phyloP scores from a whole-genome alignment of 2,797 vertebrate genomes.

The Lepilemur ruficaudatus region DNA sequence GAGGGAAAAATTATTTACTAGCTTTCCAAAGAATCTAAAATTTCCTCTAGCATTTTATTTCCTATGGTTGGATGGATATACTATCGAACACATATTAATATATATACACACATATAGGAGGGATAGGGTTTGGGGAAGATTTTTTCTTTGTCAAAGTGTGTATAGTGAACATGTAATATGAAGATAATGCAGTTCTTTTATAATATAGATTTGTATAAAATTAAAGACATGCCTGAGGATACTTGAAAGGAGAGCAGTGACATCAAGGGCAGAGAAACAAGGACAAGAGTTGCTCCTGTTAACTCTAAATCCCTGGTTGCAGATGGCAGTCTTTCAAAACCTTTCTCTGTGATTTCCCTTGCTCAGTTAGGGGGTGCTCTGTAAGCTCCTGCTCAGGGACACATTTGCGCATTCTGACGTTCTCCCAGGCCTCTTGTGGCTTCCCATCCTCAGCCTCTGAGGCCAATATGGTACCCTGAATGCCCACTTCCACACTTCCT shows the following conservation, averaged over 20 bases:
- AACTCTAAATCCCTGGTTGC: not conserved
- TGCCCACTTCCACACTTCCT: not conserved
- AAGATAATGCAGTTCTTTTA: not conserved
- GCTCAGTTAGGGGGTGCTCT: not conserved
- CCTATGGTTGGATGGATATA: not conserved
- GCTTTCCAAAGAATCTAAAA: not conserved
- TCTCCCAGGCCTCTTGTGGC: not conserved
- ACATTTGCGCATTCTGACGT: not conserved
- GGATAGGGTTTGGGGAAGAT: not conserved
- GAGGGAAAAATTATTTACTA: not conserved
- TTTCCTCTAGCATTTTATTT: not conserved
- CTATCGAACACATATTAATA: not conserved
- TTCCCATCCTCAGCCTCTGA: not conserved
- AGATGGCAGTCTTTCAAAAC: not conserved
- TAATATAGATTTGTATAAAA: not conserved
- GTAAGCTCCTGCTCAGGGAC: not conserved
- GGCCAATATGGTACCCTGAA: not conserved
- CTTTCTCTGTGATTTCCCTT: not conserved
- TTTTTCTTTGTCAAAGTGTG: constrained; percentile 15
- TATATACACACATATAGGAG: not conserved
- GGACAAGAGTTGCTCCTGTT: not conserved
- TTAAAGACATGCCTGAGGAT: not conserved
- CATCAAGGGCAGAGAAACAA: not conserved
- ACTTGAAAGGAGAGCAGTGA: not conserved
- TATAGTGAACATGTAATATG: not conserved